Base-by-base conservation (phyloP, 2,113 vertebrate species). In the Hippocampus comes region DNA sequence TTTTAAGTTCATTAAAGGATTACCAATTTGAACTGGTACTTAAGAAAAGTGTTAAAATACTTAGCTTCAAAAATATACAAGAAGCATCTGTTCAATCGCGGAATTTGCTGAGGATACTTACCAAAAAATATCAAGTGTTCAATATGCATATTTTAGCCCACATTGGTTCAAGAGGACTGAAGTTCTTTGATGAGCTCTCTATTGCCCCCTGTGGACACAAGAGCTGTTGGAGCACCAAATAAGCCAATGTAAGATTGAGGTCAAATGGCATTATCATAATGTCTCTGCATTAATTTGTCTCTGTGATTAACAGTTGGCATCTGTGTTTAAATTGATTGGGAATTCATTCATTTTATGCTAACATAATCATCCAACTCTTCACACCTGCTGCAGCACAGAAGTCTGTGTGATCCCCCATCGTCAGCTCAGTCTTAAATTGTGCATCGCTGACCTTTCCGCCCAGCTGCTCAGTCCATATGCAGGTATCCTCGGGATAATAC, bases 181-280 rank as follows among this genome's bases (percentile, higher is more conserved):
- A 78, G 70, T 84, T 82, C 80, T 81, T 75, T 42, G 84, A 90
- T 86, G 88, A 87, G 87, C 86, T 72, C 74, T 81, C 70, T 63
- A 81, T 84, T 82, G 84, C 71, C 66, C 34, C 73, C 73, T 9
- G 41, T 60, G 56, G 81, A 76, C 71, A 55, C 63, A 77, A 73
- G 59, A 75, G 85, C 77, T 67, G 78, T 78, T 57, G 74, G 89
- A 84, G 86, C 76, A 74, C 77, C 77, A 85, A 91, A 88, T 83
- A 71, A 89, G 79, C 77, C 80, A 46, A 27, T 79, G 76, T 83
- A 78, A 79, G 86, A 89, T 82, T 76, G 79, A 89, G 71, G 75
- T 82, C 73, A 83, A 82, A 85, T 79, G 71, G 66, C 83, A 71
- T 82, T 81, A 83, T 88, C 85, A 61, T 67, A 88, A 76, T 42